phyloP scores from a whole-genome alignment of 2,113 vertebrate species.

The Chloropsis cyanopogon region DNA sequence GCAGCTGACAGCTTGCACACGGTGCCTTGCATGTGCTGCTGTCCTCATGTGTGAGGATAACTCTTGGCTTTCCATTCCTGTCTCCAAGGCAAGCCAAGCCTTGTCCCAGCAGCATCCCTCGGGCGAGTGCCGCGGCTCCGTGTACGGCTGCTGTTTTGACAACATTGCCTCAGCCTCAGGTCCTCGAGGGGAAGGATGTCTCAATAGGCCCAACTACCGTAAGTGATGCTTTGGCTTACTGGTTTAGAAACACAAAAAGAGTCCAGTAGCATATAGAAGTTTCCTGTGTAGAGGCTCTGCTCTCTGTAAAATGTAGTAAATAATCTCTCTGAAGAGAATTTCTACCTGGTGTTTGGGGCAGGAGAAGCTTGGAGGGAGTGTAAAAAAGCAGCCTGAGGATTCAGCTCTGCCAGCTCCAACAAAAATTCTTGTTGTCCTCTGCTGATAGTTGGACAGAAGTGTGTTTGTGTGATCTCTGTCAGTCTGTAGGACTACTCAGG shows the following conservation, averaged over 20 bases:
- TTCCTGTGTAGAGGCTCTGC: not conserved
- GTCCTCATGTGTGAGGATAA: not conserved
- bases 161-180: slow-evolving; percentile 78
- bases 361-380: not conserved
- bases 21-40: not conserved
- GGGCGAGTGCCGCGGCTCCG: slow-evolving; percentile 75
- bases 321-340: not conserved
- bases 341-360: not conserved
- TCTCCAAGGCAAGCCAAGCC: slow-evolving; percentile 48
- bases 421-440: not conserved
- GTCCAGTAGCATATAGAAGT: not conserved
- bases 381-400: not conserved
- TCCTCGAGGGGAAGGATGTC: slow-evolving; percentile 87
- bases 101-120: slow-evolving; percentile 69
- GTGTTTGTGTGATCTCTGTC: not conserved
- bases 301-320: not conserved
- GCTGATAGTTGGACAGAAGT: not conserved
- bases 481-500: not conserved
- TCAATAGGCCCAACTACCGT: slow-evolving; percentile 77
- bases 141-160: slow-evolving; percentile 91
- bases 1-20: not conserved
- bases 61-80: slow-evolving; percentile 8
- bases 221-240: slow-evolving; percentile 57
- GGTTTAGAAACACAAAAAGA: not conserved
- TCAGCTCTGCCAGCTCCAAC: not conserved